Evolutionary conservation across 1,140 invertebrate genomes (phyloP), one percentile per base, ranked within the genome.

Genomic region (Anastatus disparis): DNA sequence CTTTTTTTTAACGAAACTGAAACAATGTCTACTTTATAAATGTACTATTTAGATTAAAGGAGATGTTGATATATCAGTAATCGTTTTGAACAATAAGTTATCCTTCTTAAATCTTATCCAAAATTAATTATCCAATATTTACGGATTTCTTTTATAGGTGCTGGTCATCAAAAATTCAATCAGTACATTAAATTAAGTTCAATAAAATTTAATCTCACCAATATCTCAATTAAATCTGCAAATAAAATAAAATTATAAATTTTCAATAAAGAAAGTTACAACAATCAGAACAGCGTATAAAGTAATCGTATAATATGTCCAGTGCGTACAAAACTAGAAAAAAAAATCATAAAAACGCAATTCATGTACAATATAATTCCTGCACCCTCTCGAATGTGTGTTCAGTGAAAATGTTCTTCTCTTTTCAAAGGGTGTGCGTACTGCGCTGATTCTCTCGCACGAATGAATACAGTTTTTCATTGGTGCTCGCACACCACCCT

Each of bases 381-480:
- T 42, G 29, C 22, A 24, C 48, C 24, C 62, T 65, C 22, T n/a
- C n/a, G n/a, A n/a, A n/a, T n/a, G n/a, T n/a, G n/a, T n/a, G n/a
- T n/a, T n/a, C n/a, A n/a, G n/a, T n/a, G n/a, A n/a, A n/a, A n/a
- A n/a, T n/a, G n/a, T n/a, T n/a, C n/a, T n/a, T n/a, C n/a, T n/a
- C n/a, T n/a, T n/a, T n/a, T n/a, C n/a, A n/a, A 56, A 56, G 46
- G 46, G 38, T 55, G 38, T 44, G 53, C 20, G 31, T 26, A 13
- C n/a, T n/a, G n/a, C n/a, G n/a, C n/a, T n/a, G 29, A 17, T 24
- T 58, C 55, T 35, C 17, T 44, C 52, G n/a, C 15, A 17, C 26
- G n/a, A 66, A 12, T 24, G 55, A 58, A 58, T 40, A 6, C 13
- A n/a, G 38, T n/a, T 64, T 64, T 52, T 64, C 62, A 40, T 48